phyloP scores from a whole-genome alignment of 2,797 vertebrate genomes.

The Labeo calbasu region DNA sequence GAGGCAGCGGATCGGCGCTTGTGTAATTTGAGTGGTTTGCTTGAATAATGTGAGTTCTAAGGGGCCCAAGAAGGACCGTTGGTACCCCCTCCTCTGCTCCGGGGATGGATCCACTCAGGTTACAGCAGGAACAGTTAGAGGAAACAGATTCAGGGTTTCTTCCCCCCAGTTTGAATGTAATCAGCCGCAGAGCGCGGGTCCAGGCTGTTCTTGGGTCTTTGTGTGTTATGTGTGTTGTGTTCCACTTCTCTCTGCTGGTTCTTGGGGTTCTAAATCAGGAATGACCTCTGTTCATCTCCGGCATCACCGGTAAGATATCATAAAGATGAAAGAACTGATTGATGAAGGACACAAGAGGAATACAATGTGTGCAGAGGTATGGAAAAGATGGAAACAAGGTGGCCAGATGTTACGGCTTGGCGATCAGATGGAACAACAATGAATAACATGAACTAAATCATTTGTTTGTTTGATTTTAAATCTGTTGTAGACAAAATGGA shows the following conservation, averaged over 20 bases:
- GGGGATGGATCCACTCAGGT: slow-evolving; percentile 49
- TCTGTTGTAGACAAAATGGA: neutral
- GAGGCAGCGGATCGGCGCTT: slow-evolving; percentile 14
- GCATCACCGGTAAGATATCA: slow-evolving; percentile 55
- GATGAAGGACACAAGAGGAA: neutral
- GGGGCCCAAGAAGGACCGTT: slow-evolving; percentile 15
- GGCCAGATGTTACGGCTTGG: slow-evolving; percentile 25
- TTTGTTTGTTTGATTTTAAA: neutral
- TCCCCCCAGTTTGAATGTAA: slow-evolving; percentile 60
- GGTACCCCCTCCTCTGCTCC: slow-evolving; percentile 43
- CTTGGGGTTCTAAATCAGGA: slow-evolving; percentile 20
- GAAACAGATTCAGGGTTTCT: slow-evolving; percentile 56
- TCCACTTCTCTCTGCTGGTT: neutral
- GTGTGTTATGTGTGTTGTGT: slow-evolving; percentile 37
- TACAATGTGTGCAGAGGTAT: slow-evolving; percentile 13
- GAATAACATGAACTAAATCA: neutral
- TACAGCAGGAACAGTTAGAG: slow-evolving; percentile 60
- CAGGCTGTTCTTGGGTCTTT: slow-evolving; percentile 27
- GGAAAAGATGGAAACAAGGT: slow-evolving; percentile 25
- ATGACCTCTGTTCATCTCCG: slow-evolving; percentile 46
- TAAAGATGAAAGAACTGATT: slow-evolving; percentile 19
- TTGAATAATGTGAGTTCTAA: slow-evolving; percentile 65
- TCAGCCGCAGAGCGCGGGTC: slow-evolving; percentile 54
- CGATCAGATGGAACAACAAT: neutral
- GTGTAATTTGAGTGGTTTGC: slow-evolving; percentile 32